Evolutionary conservation across 2,888 invertebrate species (phyloP), one percentile per base, ranked within the genome.

Genomic region (Ceriagrion tenellum): DNA sequence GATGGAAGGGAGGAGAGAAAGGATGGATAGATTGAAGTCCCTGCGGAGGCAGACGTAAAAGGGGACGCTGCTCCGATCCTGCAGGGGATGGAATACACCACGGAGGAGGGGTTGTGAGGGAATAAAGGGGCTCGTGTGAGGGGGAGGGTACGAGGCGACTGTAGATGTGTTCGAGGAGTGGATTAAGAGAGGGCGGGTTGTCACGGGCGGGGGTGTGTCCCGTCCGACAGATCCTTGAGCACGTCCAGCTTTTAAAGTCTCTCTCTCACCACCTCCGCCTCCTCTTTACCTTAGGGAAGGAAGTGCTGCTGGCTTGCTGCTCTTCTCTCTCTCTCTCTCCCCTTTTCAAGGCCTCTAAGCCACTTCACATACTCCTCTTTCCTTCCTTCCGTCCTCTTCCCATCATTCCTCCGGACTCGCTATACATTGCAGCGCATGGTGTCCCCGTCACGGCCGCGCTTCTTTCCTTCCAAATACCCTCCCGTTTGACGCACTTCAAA

Each of bases 161-260:
- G 35, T 81, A 81, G 81, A 81, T 81, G 81, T 81, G 81, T 81
- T 81, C 81, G 26, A 81, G 81, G 81, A 81, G 81, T 81, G 81
- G 81, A 81, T 81, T 81, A 81, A 81, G 81, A 81, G 81, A n/a
- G 81, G 81, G 81, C n/a, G 81, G 81, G 81, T 81, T 81, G 81
- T 81, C 81, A 81, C 81, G 81, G 56, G 35, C 8, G 63, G 91
- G 91, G 91, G 91, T 63, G 63, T 59, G 59, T 63, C 91, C 91
- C 91, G 26, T 91, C 81, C 91, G 91, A 91, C 91, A 40, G 93
- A 93, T 93, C 47, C 93, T 93, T 93, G 93, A 93, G 93, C 93
- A 93, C 93, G 93, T 93, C 93, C 93, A 93, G 93, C 93, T 93
- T 93, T 93, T 93, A 93, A 93, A 69, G 93, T 93, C 93, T 81